A percentile compares a stretch with the other conserved stretches of the same genome.
Evolutionary conservation across 1,140 invertebrate species (phyloP).

Genomic region (Bombus terrestris): DNA sequence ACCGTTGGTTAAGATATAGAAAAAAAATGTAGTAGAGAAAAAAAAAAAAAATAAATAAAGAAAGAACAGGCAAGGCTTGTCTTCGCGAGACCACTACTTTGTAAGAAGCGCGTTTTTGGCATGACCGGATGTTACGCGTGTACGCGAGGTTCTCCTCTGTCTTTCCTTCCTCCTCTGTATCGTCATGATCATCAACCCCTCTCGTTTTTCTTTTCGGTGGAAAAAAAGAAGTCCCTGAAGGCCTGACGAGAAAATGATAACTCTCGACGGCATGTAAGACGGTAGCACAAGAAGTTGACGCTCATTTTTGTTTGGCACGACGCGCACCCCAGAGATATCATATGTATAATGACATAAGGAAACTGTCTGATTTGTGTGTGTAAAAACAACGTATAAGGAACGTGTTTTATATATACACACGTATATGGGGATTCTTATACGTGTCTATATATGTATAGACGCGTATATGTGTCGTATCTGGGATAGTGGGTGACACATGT

Average conservation of each 20-base stretch:
- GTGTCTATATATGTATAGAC: slow-evolving; percentile 49
- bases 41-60: slow-evolving; percentile 44
- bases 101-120: slow-evolving; percentile 10
- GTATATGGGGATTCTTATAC: slow-evolving; percentile 35
- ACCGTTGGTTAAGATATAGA: slow-evolving; percentile 14
- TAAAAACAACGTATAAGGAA: slow-evolving; percentile 16
- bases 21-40: slow-evolving; percentile 36
- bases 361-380: slow-evolving; percentile 58
- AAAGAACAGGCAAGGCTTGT: slow-evolving; percentile 59
- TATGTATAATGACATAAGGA: slow-evolving; percentile 57
- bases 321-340: slow-evolving; percentile 64
- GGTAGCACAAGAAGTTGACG: slow-evolving; percentile 94
- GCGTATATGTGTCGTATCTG: slow-evolving; percentile 37
- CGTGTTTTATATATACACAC: slow-evolving; percentile 44
- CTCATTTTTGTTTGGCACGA: slow-evolving; percentile 94
- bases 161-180: slow-evolving; percentile 54
- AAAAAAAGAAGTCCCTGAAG: slow-evolving; percentile 53
- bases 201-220: slow-evolving; percentile 50
- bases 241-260: slow-evolving; percentile 59
- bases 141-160: slow-evolving; percentile 49
- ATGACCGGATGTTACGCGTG: slow-evolving; percentile 46
- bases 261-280: slow-evolving; percentile 71
- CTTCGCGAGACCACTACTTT: slow-evolving; percentile 51
- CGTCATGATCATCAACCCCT: slow-evolving; percentile 18
- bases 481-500: slow-evolving; percentile 53